Evolutionary conservation across 2,888 invertebrate genomes (phyloP), one percentile per base, ranked within the genome.

Genomic region (Deilephila porcellus): DNA sequence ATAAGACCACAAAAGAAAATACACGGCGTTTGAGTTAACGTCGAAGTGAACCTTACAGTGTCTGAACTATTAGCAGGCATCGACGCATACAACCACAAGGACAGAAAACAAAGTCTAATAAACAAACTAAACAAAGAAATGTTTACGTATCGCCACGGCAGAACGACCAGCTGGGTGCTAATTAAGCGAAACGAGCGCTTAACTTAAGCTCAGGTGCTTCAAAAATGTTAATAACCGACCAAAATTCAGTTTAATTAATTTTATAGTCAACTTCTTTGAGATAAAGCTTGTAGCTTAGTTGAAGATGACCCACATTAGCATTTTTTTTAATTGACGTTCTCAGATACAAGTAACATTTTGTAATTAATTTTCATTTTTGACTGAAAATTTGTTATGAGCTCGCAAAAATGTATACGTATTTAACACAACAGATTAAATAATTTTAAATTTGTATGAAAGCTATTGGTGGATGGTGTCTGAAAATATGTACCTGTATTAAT

Each of bases 101-200:
- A 32, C 62, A 62, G 14, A 32, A 62, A 62, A 62, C 62, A 62
- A 62, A 62, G 37, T 64, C 37, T 64, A 64, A 14, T 45, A 37
- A 60, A 64, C 37, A 45, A 37, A 20, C 62, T 19, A 20, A 64
- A 45, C 64, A 20, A 64, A 45, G 20, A 45, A 20, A 64, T 64
- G 20, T 64, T 20, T 20, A 20, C 17, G 29, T 8, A 60, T 25
- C 52, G n/a, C 4, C n/a, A 60, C 64, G 20, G 14, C 45, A 37
- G 45, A 19, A 45, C 37, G 37, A 64, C 20, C 64, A 11, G 37
- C 8, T 64, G 45, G 20, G 19, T 6, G 37, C 60, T 32, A 60
- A 60, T 29, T 60, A 60, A 60, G 60, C 60, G 60, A 60, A 60
- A 60, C 60, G 11, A 60, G 29, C 29, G 25, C 25, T 56, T 25